A percentile compares a stretch with the other conserved stretches of the same genome.
phyloP scores from a whole-genome alignment of 2,113 vertebrate genomes.

The Ochotona princeps region DNA sequence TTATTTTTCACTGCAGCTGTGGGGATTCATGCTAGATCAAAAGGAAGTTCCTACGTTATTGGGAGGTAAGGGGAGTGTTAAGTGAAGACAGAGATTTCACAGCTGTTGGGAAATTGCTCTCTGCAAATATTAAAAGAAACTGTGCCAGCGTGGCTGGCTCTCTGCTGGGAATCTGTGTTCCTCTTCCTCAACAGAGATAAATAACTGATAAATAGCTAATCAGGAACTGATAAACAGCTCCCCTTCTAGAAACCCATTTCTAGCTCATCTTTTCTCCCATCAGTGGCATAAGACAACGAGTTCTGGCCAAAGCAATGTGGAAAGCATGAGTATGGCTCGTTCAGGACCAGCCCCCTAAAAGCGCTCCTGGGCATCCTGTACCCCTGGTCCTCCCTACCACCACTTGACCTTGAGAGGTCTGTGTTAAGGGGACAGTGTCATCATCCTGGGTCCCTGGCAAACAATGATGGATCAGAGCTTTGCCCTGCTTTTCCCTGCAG shows the following conservation, averaged over 20 bases:
- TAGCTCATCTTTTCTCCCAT: background rate
- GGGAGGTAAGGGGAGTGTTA: background rate
- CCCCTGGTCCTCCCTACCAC: background rate
- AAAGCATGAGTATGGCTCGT: background rate
- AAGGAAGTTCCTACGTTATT: background rate
- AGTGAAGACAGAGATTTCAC: background rate
- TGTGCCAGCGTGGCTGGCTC: background rate
- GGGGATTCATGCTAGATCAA: background rate
- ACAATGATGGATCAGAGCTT: background rate
- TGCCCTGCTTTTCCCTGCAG: accelerated
- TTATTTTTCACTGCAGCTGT: background rate
- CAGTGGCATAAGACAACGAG: background rate
- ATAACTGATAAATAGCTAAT: background rate
- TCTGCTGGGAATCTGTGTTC: background rate
- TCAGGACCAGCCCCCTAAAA: accelerated
- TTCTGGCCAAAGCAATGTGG: background rate
- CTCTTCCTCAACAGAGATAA: background rate
- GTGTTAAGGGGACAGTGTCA: background rate
- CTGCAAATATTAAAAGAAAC: background rate
- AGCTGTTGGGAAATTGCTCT: conserved; percentile 1
- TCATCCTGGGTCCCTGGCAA: background rate
- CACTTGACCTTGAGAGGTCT: background rate
- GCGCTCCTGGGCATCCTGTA: background rate
- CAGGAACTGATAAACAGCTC: background rate
- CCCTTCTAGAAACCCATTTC: background rate